Conservation (phyloP, 2,888 invertebrate species). For the Sphecodes monilicornis region DNA sequence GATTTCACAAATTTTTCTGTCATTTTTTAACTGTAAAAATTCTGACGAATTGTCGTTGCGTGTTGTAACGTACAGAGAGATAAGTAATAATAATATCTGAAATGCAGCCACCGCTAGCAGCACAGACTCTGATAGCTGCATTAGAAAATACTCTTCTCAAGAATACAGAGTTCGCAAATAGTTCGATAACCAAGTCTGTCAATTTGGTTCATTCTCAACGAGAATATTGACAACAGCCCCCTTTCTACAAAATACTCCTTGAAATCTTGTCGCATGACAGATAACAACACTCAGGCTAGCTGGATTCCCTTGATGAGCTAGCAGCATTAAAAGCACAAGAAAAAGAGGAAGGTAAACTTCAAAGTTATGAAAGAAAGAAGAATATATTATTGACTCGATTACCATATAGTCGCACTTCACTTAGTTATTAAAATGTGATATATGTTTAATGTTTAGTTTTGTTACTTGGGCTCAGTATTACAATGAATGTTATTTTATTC, state of each 20-base stretch:
- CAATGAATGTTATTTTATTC: slow-evolving; percentile 56
- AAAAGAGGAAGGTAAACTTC: slow-evolving; percentile 82
- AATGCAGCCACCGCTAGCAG: slow-evolving; percentile 77
- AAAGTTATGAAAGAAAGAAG: slow-evolving; percentile 60
- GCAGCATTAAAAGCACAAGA: slow-evolving; percentile 82
- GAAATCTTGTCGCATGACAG: slow-evolving; percentile 80
- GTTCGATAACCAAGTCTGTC: slow-evolving; percentile 76
- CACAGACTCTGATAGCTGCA: slow-evolving; percentile 79
- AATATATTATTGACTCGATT: slow-evolving; percentile 61
- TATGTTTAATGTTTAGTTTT: slow-evolving; percentile 44
- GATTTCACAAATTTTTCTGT: slow-evolving; percentile 60
- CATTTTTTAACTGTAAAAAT: slow-evolving; percentile 22
- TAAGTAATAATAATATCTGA: slow-evolving; percentile 70
- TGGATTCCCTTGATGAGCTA: slow-evolving; percentile 80
- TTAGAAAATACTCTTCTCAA: slow-evolving; percentile 80
- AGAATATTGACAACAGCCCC: slow-evolving; percentile 78
- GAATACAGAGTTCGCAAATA: slow-evolving; percentile 79
- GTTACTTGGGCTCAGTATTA: slow-evolving; percentile 59
- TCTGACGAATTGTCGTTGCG: slow-evolving; percentile 64
- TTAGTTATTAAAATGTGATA: slow-evolving; percentile 57
- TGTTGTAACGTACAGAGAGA: slow-evolving; percentile 47
- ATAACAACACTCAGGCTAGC: slow-evolving; percentile 79
- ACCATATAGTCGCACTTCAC: slow-evolving; percentile 64
- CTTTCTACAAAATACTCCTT: slow-evolving; percentile 80
- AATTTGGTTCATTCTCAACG: slow-evolving; percentile 77